Base-by-base conservation (phyloP, 2,113 vertebrate genomes). In the Rhinopithecus roxellana region DNA sequence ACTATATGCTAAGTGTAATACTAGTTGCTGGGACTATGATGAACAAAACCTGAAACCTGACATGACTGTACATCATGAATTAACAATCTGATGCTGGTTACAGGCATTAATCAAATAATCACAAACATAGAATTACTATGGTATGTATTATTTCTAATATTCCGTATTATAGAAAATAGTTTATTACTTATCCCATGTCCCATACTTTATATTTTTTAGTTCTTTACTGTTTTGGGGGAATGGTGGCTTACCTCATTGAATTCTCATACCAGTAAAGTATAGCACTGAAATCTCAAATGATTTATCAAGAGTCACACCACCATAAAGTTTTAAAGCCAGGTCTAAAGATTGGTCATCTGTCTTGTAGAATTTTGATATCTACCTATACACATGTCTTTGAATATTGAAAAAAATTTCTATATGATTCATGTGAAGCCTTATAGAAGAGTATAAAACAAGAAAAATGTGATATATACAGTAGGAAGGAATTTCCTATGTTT, bases 151-250 rank as follows among this genome's bases (percentile, higher is more conserved):
- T 40, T 81, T 82, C 10, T 59, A 30, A 83, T 85, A 92, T 75
- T 93, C 45, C 74, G 92, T 27, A 95, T 83, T 83, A 70, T 90
- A 14, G n/a, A 43, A 3, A 93, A 75, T 85, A 40, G 61, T 57
- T 88, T 91, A 10, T 61, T 40, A 50, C 48, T 67, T 77, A 72
- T 69, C 40, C 14, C 94, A 22, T 88, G 6, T 93, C 57, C 50
- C 2, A 52, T 45, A 43, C 30, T 57, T 95, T n/a, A 40, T 75
- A 79, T 82, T 61, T 59, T 27, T 94, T 57, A 78, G 8, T 89
- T 92, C n/a, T 89, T 89, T 69, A 72, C 80, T 55, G 27, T 35
- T 87, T 92, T 96, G n/a, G 95, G 69, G 70, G 23, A 97, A 77
- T 83, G 27, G 55, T 89, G 8, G 25, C 87, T n/a, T 43, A 50